These are phyloP conservation scores for Eubasilissa splendida DNA, from an alignment of 2,888 invertebrate genomes.

Conservation along the genomic window DNA sequence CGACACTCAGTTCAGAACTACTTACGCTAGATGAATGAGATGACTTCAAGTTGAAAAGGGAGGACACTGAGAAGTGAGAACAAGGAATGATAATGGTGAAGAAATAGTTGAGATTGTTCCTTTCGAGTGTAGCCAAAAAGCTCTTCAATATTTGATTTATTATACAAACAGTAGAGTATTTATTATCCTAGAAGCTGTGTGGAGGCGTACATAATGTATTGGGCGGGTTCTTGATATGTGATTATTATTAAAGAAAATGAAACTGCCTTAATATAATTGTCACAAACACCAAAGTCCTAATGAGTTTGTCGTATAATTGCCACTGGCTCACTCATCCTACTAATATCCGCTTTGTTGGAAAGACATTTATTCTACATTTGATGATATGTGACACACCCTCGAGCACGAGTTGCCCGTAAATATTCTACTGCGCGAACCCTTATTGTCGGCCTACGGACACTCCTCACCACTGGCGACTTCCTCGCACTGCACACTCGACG, in stretches of 20 bases:
- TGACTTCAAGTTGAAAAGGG: too few species aligned
- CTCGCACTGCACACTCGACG: neutral
- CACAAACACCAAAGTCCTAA: too few species aligned
- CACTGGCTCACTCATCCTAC: neutral
- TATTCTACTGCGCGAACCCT: neutral
- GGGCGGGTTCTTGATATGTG: slow-evolving; percentile 18
- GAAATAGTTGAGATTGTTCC: too few species aligned
- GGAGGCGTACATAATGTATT: neutral
- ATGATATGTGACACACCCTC: slow-evolving; percentile 38
- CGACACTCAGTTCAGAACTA: too few species aligned
- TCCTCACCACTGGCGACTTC: neutral
- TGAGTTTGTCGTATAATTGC: too few species aligned
- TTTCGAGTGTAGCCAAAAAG: too few species aligned
- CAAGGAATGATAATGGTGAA: too few species aligned
- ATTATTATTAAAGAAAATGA: slow-evolving; percentile 12
- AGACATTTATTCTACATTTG: slow-evolving; percentile 6
- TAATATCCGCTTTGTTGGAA: neutral
- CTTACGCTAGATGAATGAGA: too few species aligned
- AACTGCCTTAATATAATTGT: neutral
- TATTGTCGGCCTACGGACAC: slow-evolving; percentile 22
- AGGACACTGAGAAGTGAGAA: too few species aligned
- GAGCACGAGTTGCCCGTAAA: neutral
- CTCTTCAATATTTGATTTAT: too few species aligned
- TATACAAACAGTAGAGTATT: too few species aligned
- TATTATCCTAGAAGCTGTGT: neutral